Base-by-base conservation (phyloP, 2,113 vertebrate species). In the Talpa occidentalis region DNA sequence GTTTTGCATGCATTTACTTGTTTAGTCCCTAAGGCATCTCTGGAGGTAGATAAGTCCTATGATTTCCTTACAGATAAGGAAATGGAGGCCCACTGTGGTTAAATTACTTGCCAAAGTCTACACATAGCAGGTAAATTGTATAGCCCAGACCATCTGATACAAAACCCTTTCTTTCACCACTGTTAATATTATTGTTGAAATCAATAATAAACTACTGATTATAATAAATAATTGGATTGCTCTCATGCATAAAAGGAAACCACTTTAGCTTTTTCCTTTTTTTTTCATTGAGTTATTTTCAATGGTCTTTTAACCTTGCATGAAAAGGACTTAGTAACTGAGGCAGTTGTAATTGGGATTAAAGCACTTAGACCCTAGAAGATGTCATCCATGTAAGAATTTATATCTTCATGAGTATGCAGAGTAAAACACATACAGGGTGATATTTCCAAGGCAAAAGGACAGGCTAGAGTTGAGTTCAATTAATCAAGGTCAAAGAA, bases 121-220 rank as follows among this genome's bases (percentile, higher is more conserved):
- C 14, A 56, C 3, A 86, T 8, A 86, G 12, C 22, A 94, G 42
- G 37, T 49, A 92, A 95, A 10, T 37, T 2, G 14, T 67, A 3
- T 16, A 91, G 40, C 26, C 28, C 32, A 87, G 49, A 12, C 1
- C 24, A 40, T 60, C 5, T 28, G 64, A 6, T 42, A 60, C 9
- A 88, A 93, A 93, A 28, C 4, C 8, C 21, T 73, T n/a, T 85
- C 79, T 88, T 91, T 76, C 80, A 89, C n/a, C 11, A 87, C 19
- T 40, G 32, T 60, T 89, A 93, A 60, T 66, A 87, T 93, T 79
- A 87, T 62, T 74, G 14, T 62, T 80, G 12, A 96, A 90, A 35
- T 47, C 3, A 54, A 35, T 56, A 87, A 69, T 92, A 84, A 83
- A 28, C 60, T 77, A 70, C 22, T 16, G 5, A 87, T 54, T 10